Conservation (phyloP, 2,888 invertebrate species). For the Selenia dentaria region DNA sequence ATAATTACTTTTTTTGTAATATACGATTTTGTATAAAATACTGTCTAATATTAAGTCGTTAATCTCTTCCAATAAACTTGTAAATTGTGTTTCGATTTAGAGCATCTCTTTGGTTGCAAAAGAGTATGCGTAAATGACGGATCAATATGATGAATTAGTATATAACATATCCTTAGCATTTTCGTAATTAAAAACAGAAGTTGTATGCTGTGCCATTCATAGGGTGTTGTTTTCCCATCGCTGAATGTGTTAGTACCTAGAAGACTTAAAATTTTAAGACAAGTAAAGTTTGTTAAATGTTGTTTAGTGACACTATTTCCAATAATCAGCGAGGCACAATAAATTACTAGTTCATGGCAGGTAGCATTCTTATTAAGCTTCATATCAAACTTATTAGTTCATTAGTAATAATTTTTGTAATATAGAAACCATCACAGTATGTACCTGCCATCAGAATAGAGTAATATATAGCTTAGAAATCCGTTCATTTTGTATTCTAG, state of each 20-base stretch:
- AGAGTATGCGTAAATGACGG: conserved; percentile 37
- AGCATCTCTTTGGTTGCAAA: conserved; percentile 48
- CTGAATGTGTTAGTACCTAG: conserved; percentile 24
- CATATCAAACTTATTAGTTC: conserved; percentile 11
- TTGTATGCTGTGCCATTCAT: conserved; percentile 47
- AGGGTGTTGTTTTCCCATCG: conserved; percentile 30
- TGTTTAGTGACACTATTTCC: conserved; percentile 7
- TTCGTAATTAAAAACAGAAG: conserved; percentile 31
- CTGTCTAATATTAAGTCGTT: conserved; percentile 44
- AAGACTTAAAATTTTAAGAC: conserved; percentile 5
- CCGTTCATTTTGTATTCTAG: conserved; percentile 59
- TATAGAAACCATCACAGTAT: conserved; percentile 6
- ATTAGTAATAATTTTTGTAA: conserved; percentile 14
- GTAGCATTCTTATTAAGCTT: conserved; percentile 9
- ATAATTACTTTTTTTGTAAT: conserved; percentile 59
- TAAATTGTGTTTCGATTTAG: conserved; percentile 43
- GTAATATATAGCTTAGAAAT: conserved; percentile 26
- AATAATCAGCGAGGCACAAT: conserved; percentile 10
- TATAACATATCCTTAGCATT: conserved; percentile 30
- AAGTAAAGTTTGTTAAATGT: conserved; percentile 8
- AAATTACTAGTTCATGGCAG: conserved; percentile 13
- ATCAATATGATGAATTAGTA: conserved; percentile 26
- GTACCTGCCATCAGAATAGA: conserved; percentile 27
- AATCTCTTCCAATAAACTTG: conserved; percentile 57
- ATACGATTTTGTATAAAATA: conserved; percentile 44